Base-by-base conservation (phyloP, 2,888 invertebrate genomes). In the Pseudolycoriella hygida region DNA sequence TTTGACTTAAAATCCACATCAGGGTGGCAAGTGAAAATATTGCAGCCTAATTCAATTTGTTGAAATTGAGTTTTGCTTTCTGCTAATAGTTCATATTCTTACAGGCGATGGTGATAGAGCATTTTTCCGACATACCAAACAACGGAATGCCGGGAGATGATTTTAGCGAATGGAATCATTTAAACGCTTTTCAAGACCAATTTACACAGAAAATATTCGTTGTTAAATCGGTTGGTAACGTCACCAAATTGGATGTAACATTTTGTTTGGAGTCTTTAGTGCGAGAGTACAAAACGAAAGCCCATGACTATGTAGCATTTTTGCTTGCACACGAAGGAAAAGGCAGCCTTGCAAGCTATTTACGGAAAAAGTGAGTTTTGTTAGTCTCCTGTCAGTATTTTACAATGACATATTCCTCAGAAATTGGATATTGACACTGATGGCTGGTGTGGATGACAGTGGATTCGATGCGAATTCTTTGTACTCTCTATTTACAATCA, bases 271-370 rank as follows among this genome's bases (percentile, higher is more conserved):
- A 63, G 19, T 49, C 58, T 3, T 53, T 61, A 43, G 50, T 52
- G 1, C 30, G 58, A 48, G 54, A 56, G 37, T 66, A 64, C 51
- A 60, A 56, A 50, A 57, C 56, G 46, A 66, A 66, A 42, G 67
- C 71, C 19, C 64, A 76, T 48, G 65, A 80, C 48, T 90, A 88
- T 56, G 63, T 92, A 3, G 76, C 81, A 0, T 77, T 76, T 61
- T 61, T 92, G n/a, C 63, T 92, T 3, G 87, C 85, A 0, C 82
- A 90, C 60, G 89, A 93, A 61, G 90, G 90, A 1, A 75, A 76
- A 55, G 87, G 86, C 46, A 86, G 86, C 52, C 64, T 89, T n/a
- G 72, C 84, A 2, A 78, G 82, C 0, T 84, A 79, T 57, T 66
- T 89, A 17, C 72, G 80, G 47, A 76, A 77, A 55, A 81, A 77